phyloP scores from a whole-genome alignment of 2,113 vertebrate species.

The Neolamprologus caudopunctatus region DNA sequence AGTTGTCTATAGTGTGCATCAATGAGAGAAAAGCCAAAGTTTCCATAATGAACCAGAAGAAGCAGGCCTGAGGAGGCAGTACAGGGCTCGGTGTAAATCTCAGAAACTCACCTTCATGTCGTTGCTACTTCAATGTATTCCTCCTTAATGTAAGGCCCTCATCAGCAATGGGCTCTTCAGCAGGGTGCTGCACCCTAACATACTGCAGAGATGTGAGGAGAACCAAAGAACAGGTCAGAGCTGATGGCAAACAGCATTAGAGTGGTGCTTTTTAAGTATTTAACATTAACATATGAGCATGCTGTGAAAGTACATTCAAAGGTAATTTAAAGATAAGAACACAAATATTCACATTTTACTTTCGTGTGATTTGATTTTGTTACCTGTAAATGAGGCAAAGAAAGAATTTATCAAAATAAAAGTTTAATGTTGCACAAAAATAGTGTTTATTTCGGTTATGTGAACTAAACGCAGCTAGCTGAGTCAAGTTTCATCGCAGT shows the following conservation, averaged over 20 bases:
- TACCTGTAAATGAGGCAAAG: neutral
- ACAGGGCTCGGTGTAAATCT: neutral
- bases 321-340: neutral
- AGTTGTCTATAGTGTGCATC: neutral
- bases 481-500: neutral
- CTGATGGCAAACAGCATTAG: neutral
- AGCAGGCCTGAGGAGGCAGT: neutral
- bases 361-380: neutral
- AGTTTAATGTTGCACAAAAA: neutral
- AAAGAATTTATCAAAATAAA: neutral
- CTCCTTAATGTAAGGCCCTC: fast-evolving
- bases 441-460: neutral
- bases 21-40: neutral
- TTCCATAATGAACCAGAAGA: neutral
- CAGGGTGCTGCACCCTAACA: neutral
- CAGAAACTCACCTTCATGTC: neutral
- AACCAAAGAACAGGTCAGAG: neutral
- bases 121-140: fast-evolving
- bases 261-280: neutral
- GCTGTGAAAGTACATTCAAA: neutral
- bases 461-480: neutral
- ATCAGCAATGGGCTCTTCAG: neutral
- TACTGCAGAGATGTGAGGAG: neutral
- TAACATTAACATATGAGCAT: neutral
- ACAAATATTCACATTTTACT: fast-evolving